These are phyloP conservation scores for Chloropsis cyanopogon DNA, from an alignment of 2,113 vertebrate species.

Conservation along the genomic window DNA sequence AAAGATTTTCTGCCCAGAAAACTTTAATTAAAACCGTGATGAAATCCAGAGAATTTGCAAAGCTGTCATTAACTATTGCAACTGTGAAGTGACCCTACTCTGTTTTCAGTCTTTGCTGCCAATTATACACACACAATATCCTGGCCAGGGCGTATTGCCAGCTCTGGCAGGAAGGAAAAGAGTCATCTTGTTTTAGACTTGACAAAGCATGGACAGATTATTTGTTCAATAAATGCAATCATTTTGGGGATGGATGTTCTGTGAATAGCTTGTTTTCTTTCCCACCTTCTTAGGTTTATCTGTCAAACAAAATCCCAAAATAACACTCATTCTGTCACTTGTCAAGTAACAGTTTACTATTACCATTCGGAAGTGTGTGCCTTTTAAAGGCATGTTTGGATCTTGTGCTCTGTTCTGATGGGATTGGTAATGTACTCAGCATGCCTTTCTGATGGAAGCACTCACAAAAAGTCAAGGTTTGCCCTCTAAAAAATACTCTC, in stretches of 20 bases:
- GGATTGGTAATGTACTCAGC: background rate
- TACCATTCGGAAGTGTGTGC: background rate
- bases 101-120: background rate
- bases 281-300: background rate
- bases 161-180: slow-evolving; percentile 2
- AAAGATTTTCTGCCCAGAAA: background rate
- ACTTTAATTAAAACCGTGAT: background rate
- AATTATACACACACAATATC: background rate
- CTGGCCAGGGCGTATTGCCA: background rate
- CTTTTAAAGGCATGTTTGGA: background rate
- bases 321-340: background rate
- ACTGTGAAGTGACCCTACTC: background rate
- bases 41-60: background rate
- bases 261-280: slow-evolving; percentile 6
- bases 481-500: background rate
- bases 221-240: background rate
- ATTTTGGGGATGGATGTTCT: background rate
- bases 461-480: background rate
- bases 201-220: background rate
- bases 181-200: background rate
- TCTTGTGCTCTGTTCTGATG: background rate
- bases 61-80: background rate
- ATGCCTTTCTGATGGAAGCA: background rate
- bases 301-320: background rate
- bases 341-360: background rate